Base-by-base conservation (phyloP, 2,888 invertebrate genomes). In the Chrysina gloriosa region DNA sequence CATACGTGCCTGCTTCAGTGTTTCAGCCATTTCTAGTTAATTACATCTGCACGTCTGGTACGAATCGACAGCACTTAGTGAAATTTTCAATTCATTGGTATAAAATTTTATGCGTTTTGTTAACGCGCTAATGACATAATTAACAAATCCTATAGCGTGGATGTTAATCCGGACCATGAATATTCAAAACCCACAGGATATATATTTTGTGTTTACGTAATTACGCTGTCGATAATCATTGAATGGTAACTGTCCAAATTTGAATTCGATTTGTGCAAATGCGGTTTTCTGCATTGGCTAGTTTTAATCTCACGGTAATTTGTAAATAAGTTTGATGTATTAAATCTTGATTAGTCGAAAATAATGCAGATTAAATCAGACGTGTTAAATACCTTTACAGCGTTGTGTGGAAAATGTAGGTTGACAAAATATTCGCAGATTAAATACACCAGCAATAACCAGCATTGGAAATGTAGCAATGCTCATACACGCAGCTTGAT, bases 191-290 rank as follows among this genome's bases (percentile, higher is more conserved):
- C 34, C 47, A 72, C 73, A 74, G 71, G 74, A 75, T 74, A 75
- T 73, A 74, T 73, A 74, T 73, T 74, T 72, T 72, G 70, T 69
- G 72, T 72, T 73, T 73, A 74, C 72, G 68, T 72, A 72, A 72
- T 70, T 73, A 68, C 69, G 67, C 61, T 69, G 69, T 71, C 70
- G 71, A 73, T 74, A 73, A 74, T 74, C 73, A 75, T 73, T 69
- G 72, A 72, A 69, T 69, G 64, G 70, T 70, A 65, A 69, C 70
- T 64, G 65, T 36, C 45, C 63, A 66, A 67, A 64, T 65, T 63
- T 61, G 48, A 16, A 47, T 50, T 36, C 27, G 34, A 42, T 65
- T 69, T 61, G 65, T 61, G 58, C 52, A 50, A 45, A 69, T 39
- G 61, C 29, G 45, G 31, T 52, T 36, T 63, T 7, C 42, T 25